Percentiles rank a stretch among this genome's conserved stretches.
These are phyloP conservation scores for Alectura lathami DNA, from an alignment of 2,113 vertebrate genomes.

Conservation along the genomic window DNA sequence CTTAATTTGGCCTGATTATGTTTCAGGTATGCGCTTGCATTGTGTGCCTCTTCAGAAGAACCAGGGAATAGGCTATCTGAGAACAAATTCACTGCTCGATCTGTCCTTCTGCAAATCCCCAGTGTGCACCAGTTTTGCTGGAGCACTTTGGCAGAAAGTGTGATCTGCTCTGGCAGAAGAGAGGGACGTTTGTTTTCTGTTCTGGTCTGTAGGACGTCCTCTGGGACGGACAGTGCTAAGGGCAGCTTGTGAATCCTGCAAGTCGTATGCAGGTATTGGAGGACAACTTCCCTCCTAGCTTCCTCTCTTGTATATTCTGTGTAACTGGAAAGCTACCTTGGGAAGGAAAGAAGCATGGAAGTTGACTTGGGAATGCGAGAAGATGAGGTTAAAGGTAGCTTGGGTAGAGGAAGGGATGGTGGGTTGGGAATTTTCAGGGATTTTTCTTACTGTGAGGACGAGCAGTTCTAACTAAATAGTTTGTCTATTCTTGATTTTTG, in stretches of 20 bases:
- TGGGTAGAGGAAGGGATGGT: background rate
- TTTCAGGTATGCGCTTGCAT: background rate
- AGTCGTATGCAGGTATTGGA: too few relatives aligned
- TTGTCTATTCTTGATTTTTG: background rate
- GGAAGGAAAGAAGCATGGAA: background rate
- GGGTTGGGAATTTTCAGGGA: background rate
- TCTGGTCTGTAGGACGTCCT: background rate
- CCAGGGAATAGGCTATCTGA: background rate
- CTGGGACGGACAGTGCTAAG: background rate
- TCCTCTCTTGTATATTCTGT: background rate
- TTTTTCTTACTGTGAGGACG: background rate
- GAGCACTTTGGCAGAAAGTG: background rate
- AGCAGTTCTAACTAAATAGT: background rate
- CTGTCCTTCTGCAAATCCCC: background rate
- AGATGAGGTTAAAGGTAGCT: background rate
- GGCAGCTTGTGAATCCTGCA: background rate
- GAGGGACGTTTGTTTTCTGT: background rate
- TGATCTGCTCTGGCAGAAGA: background rate
- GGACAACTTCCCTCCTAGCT: too few relatives aligned
- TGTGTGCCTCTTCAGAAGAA: background rate
- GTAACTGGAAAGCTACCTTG: background rate
- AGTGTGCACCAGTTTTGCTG: background rate
- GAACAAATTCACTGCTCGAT: background rate
- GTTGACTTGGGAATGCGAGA: background rate
- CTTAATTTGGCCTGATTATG: background rate